phyloP scores from a whole-genome alignment of 2,888 invertebrate species.

The Drosophila sordidula region DNA sequence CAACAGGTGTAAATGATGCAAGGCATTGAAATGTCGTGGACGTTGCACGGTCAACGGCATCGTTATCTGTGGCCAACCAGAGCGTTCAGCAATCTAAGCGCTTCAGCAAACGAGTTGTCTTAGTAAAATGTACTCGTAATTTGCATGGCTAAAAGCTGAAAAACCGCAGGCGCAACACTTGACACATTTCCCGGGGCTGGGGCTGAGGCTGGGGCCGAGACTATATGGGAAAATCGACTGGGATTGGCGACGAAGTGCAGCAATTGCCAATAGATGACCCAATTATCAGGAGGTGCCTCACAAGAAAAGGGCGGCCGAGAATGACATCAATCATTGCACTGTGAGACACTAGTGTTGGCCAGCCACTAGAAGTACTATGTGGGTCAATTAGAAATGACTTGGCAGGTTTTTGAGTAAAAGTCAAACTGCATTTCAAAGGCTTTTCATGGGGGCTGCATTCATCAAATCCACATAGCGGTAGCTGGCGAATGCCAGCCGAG shows the following conservation, averaged over 20 bases:
- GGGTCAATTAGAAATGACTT: conserved; percentile 78
- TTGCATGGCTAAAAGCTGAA: conserved; percentile 59
- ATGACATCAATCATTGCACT: conserved; percentile 73
- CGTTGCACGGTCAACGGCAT: conserved; percentile 40
- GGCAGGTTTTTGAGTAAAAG: conserved; percentile 72
- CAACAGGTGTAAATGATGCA: conserved; percentile 72
- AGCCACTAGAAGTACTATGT: conserved; percentile 23
- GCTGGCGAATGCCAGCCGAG: conserved; percentile 42
- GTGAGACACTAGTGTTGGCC: conserved; percentile 56
- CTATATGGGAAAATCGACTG: conserved; percentile 47
- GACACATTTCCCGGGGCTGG: conserved; percentile 68
- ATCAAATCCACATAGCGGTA: conserved; percentile 50
- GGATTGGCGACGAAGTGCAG: conserved; percentile 23
- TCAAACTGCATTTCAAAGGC: conserved; percentile 57
- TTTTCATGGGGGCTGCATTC: conserved; percentile 36
- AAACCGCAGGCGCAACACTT: conserved; percentile 63
- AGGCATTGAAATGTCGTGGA: conserved; percentile 40
- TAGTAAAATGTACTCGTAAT: conserved; percentile 62
- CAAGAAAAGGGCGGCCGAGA: conserved; percentile 61
- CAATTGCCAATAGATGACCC: conserved; percentile 65
- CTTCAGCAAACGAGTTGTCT: conserved; percentile 64
- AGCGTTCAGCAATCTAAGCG: conserved; percentile 57
- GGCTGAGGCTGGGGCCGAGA: not conserved
- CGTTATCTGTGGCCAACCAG: conserved; percentile 36
- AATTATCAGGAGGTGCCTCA: conserved; percentile 39